Base-by-base conservation (phyloP, 1,140 invertebrate genomes). In the Drosophila bifasciata region DNA sequence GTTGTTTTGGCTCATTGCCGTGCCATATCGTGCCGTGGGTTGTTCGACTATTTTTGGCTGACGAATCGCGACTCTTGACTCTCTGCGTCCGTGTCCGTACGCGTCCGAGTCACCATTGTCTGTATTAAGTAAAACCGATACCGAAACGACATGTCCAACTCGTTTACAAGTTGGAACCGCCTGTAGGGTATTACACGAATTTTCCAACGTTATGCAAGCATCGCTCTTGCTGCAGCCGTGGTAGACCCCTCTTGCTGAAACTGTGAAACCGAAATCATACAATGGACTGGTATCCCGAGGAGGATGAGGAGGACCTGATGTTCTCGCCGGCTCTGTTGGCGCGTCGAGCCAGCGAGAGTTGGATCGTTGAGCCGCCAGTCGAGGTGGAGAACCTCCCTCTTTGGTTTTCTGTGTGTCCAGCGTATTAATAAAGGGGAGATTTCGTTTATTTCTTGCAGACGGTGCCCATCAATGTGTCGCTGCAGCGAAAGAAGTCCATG, bases 401-500 rank as follows among this genome's bases (percentile, higher is more conserved):
- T 6, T 11, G 1, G 17, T 15, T 61, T 0, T 8, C 3, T 9
- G 28, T 8, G 8, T 9, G 28, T 28, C 25, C 19, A 9, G 25
- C 11, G 8, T 21, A 21, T 19, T 40, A 59, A 13, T 56, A 25
- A 9, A 15, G 16, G 4, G 0, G 17, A 17, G n/a, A 11, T 1
- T 1, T 23, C 5, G 15, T 21, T 6, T 46, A 5, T 50, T 1
- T 17, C 25, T 40, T 40, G 63, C 93, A 96, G 95, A 95, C 93
- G 91, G 92, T 95, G 85, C 95, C 95, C 83, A 94, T 94, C 62
- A 93, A 94, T 75, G 93, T 94, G 84, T 93, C 95, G 78, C 92
- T 97, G 79, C 95, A 97, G 93, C 93, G 97, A 79, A 98, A 99
- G 93, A 98, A 98, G 93, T 97, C 98, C 81, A 93, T 99, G 92